Base-by-base conservation (phyloP, 2,797 vertebrate species). In the Coregonus ussuriensis region DNA sequence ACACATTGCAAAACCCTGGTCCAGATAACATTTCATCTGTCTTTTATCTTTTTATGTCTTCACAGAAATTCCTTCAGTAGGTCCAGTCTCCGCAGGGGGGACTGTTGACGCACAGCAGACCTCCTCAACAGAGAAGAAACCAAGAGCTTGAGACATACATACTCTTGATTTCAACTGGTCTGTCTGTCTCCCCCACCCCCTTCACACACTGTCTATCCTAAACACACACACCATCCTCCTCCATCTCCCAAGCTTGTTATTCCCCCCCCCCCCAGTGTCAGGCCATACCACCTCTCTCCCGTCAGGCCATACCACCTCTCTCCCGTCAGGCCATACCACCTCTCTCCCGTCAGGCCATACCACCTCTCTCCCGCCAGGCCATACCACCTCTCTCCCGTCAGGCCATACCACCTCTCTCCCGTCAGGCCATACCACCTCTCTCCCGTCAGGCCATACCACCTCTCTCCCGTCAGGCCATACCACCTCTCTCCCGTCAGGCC, bases 1-100 rank as follows among this genome's bases (percentile, higher is more conserved):
- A 33, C 25, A 67, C 29, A 33, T 67, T 31, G 1, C 3, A 35
- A 69, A 41, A 18, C 11, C 67, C 6, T 41, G 4, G 7, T 35
- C 31, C 13, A 69, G 16, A 18, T 18, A 69, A 65, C 56, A 59
- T 59, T 18, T 59, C 16, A 59, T 59, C n/a, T 14, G 15, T 35
- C 33, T 47, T 21, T 47, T 13, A 13, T 86, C 35, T 37, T 47
- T 73, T 6, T 69, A 7, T 86, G 72, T 79, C 67, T 74, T 74
- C 52, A 2, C 88, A 97, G 96, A 91, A 96, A 96, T 88, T 96
- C 97, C 65, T 92, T 94, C 87, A 96, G 92, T 82, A 91, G 96
- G 77, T 94, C 95, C 65, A 98, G 97, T 81, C 93, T 97, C 74
- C 94, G 95, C 78, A 91, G 91, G 88, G 85, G 91, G 9, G 96